These are phyloP conservation scores for Loris lydekkerianus DNA, from an alignment of 2,797 vertebrate species.

Conservation along the genomic window DNA sequence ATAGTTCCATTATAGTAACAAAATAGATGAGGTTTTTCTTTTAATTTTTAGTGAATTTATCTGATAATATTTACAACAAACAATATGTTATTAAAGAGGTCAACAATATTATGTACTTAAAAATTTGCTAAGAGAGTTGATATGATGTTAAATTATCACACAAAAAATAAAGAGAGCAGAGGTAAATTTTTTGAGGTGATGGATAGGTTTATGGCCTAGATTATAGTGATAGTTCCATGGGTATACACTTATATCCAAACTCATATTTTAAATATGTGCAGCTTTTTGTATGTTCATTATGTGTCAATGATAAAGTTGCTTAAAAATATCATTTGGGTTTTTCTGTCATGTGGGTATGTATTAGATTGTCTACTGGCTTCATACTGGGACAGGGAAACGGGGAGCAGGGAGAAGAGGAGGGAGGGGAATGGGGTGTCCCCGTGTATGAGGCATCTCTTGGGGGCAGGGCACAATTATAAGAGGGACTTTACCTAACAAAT, in stretches of 20 bases:
- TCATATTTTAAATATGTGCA: no score
- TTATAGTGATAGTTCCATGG: no score
- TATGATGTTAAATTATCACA: not conserved
- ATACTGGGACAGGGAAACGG: no score
- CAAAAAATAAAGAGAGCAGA: not conserved
- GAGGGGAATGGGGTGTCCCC: no score
- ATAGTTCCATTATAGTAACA: not conserved
- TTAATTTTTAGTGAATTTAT: not conserved
- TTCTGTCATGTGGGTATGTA: no score
- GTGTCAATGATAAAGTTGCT: not conserved
- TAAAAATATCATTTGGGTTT: not conserved
- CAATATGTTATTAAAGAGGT: not conserved
- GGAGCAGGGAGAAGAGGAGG: no score
- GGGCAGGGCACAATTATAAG: no score
- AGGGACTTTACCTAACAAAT: no score
- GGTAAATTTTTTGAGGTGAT: not conserved
- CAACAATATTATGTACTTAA: not conserved
- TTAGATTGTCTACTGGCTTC: no score
- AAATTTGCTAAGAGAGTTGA: not conserved
- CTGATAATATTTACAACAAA: not conserved
- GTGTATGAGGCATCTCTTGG: no score
- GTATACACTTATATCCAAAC: no score
- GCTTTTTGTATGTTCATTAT: not conserved
- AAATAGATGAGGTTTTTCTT: not conserved
- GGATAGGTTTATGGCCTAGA: no score